A percentile compares a stretch with the other conserved stretches of the same genome.
Evolutionary conservation across 2,797 vertebrate species (phyloP).

Genomic region (Falco columbarius): DNA sequence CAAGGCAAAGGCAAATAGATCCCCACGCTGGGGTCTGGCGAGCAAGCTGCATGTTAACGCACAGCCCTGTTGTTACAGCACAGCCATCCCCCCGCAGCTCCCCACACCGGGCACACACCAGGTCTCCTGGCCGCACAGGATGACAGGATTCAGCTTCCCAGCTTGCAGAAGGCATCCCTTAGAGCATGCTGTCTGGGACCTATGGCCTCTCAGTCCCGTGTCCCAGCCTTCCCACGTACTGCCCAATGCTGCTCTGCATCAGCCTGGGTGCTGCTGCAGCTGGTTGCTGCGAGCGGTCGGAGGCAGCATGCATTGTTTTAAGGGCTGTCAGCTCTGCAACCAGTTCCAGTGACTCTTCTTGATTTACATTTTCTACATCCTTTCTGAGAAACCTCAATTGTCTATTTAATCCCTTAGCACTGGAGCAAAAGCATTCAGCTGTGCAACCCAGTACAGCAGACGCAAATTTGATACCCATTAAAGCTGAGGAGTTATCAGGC

Average conservation of each 20-base stretch:
- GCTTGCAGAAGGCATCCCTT: neutral
- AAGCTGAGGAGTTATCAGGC: conserved; percentile 44
- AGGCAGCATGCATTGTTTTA: neutral
- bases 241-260: fast-evolving
- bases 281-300: fast-evolving
- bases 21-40: neutral
- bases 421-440: conserved; percentile 55
- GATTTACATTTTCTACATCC: conserved; percentile 48
- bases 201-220: neutral
- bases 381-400: conserved; percentile 64
- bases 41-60: neutral
- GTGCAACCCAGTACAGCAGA: conserved; percentile 29
- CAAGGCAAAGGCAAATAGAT: neutral
- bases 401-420: conserved; percentile 54
- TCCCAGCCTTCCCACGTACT: fast-evolving
- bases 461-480: conserved; percentile 59
- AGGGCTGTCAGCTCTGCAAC: conserved; percentile 48
- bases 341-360: conserved; percentile 8
- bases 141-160: neutral
- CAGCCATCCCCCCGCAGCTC: neutral
- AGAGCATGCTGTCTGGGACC: neutral
- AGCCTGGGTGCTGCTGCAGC: neutral
- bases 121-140: neutral
- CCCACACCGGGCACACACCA: neutral
- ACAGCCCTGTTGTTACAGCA: neutral